These are phyloP conservation scores for Cheiracanthium punctorium DNA, from an alignment of 2,888 invertebrate genomes.

Conservation along the genomic window DNA sequence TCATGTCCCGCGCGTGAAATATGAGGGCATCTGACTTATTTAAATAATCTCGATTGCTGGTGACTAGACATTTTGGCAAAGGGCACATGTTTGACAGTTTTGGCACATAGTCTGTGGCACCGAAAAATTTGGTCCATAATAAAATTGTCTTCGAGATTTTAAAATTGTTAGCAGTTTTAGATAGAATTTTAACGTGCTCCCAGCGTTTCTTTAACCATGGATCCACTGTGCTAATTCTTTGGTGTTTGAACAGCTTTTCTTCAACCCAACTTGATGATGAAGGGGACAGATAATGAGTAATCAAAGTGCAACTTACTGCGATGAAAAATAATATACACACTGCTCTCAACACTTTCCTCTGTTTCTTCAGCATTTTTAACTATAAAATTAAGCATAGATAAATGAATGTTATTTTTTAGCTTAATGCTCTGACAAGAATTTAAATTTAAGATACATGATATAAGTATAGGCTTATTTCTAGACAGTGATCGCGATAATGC, in stretches of 20 bases:
- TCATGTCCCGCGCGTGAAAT: constrained; percentile 71
- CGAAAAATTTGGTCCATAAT: constrained; percentile 72
- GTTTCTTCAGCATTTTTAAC: not conserved
- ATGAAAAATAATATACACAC: not conserved
- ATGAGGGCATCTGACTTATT: constrained; percentile 70
- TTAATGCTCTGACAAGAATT: too few relatives aligned
- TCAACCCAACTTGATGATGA: not conserved
- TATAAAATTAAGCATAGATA: too few relatives aligned
- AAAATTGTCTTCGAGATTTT: constrained; percentile 60
- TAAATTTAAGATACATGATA: too few relatives aligned
- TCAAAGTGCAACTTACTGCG: not conserved
- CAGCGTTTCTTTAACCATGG: constrained; percentile 53
- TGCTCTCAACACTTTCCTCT: not conserved
- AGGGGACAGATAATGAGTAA: not conserved
- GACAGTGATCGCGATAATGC: too few relatives aligned
- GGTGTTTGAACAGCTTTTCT: constrained; percentile 9
- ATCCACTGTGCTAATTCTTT: constrained; percentile 27
- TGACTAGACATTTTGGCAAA: constrained; percentile 63
- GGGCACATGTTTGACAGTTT: constrained; percentile 45
- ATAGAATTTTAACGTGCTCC: constrained; percentile 50
- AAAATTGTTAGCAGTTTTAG: constrained; percentile 10
- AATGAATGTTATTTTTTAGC: too few relatives aligned
- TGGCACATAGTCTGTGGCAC: constrained; percentile 65
- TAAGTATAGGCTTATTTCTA: too few relatives aligned
- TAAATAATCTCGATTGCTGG: constrained; percentile 64